Evolutionary conservation across 2,113 vertebrate genomes (phyloP).

Genomic region (Coptodon rendalli): DNA sequence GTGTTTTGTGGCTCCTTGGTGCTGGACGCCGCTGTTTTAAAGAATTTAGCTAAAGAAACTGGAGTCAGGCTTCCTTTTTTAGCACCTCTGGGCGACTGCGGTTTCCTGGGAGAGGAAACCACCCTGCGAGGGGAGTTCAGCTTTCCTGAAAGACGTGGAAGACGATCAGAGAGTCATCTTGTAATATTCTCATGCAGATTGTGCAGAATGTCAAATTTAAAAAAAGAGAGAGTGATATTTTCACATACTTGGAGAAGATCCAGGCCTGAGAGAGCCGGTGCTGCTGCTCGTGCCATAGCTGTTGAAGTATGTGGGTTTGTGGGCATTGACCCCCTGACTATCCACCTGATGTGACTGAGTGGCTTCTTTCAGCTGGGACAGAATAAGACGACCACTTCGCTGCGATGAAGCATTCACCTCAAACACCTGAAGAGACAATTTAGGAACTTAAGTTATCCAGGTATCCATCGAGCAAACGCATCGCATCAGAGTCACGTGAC

Average conservation of each 20-base stretch:
- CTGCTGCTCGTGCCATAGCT: conserved; percentile 59
- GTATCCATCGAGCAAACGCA: neutral
- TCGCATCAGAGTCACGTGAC: rapidly evolving
- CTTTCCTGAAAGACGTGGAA: conserved; percentile 77
- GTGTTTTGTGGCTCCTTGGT: conserved; percentile 21
- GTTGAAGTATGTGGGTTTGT: conserved; percentile 89
- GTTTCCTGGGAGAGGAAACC: conserved; percentile 85
- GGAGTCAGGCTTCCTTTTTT: conserved; percentile 76
- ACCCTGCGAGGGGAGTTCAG: conserved; percentile 82
- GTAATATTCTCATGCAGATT: neutral
- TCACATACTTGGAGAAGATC: conserved; percentile 64
- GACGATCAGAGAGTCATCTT: neutral
- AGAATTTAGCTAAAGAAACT: conserved; percentile 84
- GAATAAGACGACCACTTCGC: conserved; percentile 89
- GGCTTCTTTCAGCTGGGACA: conserved; percentile 94
- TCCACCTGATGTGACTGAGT: conserved; percentile 99
- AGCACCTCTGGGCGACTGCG: conserved; percentile 76
- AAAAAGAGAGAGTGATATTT: neutral
- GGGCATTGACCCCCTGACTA: conserved; percentile 82
- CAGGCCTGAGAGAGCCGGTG: neutral
- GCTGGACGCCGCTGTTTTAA: conserved; percentile 71
- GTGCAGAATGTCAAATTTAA: neutral
- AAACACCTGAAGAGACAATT: conserved; percentile 78
- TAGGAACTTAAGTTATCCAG: neutral
- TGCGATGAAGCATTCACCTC: conserved; percentile 98